Evolutionary conservation across 2,113 vertebrate species (phyloP), one percentile per base, ranked within the genome.

Genomic region (Pionites leucogaster): DNA sequence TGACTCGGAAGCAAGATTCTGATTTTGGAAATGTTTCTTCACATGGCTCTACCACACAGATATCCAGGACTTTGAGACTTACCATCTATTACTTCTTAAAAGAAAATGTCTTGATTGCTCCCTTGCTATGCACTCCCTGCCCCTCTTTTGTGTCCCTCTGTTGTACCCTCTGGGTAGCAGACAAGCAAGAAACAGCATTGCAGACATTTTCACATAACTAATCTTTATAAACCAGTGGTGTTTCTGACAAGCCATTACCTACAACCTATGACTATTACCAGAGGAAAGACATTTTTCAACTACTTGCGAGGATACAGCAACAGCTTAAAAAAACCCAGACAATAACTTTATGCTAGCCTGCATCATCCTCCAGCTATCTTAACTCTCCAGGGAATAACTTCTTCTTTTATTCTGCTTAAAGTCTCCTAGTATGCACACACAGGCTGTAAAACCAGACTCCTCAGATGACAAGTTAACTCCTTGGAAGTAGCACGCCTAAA

Each of bases 201-300:
- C 81, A 82, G 87, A 71, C 76, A 47, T 86, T 88, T 91, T 84
- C 87, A 90, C 82, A 59, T 9, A 94, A 71, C 89, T 94, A 78
- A 94, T 93, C 89, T 83, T 81, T 72, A 77, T 72, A 90, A 93
- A 90, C 82, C 71, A 88, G 81, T 59, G 57, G 62, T 41, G 37
- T 25, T 93, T 87, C 60, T 80, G 84, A 93, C 72, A 97, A 95
- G 81, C 50, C 79, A 92, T 87, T 95, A 94, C 81, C 65, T n/a
- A 95, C 62, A 68, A 94, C 94, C 60, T 90, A 94, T n/a, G 88
- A 60, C 46, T 91, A 76, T 64, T 88, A 93, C 49, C 2, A 8
- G 44, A 90, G 44, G 65, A 95, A 92, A 94, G 57, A 28, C 59
- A 92, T 92, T 95, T 90, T 90, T 94, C 87, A 95, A 72, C 81